phyloP scores from a whole-genome alignment of 1,140 invertebrate genomes.

The Elysia chlorotica region DNA sequence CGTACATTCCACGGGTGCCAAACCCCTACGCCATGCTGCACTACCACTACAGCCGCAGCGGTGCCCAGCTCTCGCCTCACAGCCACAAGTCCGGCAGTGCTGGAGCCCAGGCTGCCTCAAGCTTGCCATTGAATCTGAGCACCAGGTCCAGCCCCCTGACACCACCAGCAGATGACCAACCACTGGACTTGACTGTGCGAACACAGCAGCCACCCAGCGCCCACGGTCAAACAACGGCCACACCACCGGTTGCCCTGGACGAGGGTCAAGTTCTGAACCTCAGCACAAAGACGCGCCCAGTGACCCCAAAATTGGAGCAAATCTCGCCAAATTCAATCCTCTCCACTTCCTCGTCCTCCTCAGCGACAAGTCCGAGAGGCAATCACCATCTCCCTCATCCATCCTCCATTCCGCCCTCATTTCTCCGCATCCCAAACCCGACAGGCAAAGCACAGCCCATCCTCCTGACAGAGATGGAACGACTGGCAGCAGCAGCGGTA shows the following conservation, averaged over 20 bases:
- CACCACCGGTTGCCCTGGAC: no score
- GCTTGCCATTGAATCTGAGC: constrained; percentile 5
- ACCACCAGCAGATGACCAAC: constrained; percentile 63
- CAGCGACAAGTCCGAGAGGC: constrained; percentile 11
- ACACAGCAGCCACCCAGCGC: constrained; percentile 54
- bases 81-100: background rate
- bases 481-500: background rate
- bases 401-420: background rate
- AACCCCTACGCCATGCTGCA: constrained; percentile 28
- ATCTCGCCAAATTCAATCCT: constrained; percentile 25
- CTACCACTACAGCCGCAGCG: constrained; percentile 13
- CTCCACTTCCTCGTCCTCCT: background rate
- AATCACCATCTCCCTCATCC: background rate
- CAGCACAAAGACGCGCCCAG: constrained; percentile 36
- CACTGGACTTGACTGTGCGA: constrained; percentile 86
- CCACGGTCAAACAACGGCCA: constrained; percentile 27
- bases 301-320: constrained; percentile 7
- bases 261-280: constrained; percentile 52
- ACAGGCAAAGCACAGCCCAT: background rate
- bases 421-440: constrained; percentile 13
- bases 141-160: constrained; percentile 4
- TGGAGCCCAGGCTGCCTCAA: background rate
- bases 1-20: constrained; percentile 54
- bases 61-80: background rate
- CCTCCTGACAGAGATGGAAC: no score